Evolutionary conservation across 2,113 vertebrate genomes (phyloP).

Genomic region (Alethe castanea): DNA sequence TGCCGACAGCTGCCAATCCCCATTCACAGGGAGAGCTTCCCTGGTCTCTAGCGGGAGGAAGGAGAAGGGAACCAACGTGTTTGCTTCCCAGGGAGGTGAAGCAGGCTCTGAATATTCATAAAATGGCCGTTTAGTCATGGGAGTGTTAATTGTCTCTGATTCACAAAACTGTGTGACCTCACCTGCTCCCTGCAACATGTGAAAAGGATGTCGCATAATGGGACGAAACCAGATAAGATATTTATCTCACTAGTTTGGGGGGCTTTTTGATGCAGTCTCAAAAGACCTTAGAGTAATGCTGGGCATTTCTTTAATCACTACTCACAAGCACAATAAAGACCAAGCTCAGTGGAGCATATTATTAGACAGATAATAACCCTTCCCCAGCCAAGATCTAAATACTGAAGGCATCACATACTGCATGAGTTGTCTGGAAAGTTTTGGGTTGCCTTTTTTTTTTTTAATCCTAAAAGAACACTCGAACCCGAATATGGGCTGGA

Average conservation of each 20-base stretch:
- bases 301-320: slow-evolving; percentile 46
- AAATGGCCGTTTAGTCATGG: slow-evolving; percentile 74
- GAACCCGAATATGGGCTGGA: neutral
- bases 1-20: slow-evolving; percentile 75
- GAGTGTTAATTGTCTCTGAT: slow-evolving; percentile 73
- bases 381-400: neutral
- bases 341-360: slow-evolving; percentile 21
- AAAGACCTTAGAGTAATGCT: neutral
- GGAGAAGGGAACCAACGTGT: slow-evolving; percentile 62
- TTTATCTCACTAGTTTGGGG: slow-evolving; percentile 14
- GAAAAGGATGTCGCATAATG: slow-evolving; percentile 34
- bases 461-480: neutral
- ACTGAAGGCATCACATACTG: slow-evolving; percentile 12
- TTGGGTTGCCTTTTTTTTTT: neutral
- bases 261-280: neutral
- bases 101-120: slow-evolving; percentile 80
- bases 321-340: slow-evolving; percentile 34
- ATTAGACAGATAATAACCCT: slow-evolving; percentile 62
- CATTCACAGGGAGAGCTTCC: slow-evolving; percentile 65
- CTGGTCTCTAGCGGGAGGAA: slow-evolving; percentile 49
- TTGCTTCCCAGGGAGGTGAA: slow-evolving; percentile 75
- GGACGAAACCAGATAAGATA: slow-evolving; percentile 2
- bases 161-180: slow-evolving; percentile 62
- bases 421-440: neutral
- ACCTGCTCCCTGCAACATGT: slow-evolving; percentile 56